These are phyloP conservation scores for Crotophaga sulcirostris DNA, from an alignment of 2,113 vertebrate genomes.

Conservation along the genomic window DNA sequence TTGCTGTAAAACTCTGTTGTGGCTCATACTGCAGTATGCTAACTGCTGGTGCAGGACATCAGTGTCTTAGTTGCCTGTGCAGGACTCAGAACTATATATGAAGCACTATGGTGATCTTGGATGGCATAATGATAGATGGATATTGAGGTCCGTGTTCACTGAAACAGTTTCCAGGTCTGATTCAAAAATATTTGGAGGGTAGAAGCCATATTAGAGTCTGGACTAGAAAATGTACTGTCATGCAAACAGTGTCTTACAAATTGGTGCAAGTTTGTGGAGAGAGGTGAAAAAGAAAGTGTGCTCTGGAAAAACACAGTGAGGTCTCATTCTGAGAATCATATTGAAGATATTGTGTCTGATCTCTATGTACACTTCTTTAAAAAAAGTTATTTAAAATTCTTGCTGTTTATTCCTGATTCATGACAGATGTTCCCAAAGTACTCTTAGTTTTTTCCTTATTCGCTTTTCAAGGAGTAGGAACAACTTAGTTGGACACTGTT, in stretches of 20 bases:
- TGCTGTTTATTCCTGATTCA: background rate
- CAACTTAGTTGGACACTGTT: background rate
- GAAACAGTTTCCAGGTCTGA: background rate
- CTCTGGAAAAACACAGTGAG: background rate
- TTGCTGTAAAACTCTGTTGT: background rate
- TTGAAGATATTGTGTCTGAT: background rate
- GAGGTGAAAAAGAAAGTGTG: background rate
- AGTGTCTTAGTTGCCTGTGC: background rate
- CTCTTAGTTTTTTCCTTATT: background rate
- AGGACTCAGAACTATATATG: background rate
- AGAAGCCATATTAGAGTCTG: background rate
- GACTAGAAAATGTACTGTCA: background rate
- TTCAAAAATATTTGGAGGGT: background rate
- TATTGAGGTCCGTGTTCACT: background rate
- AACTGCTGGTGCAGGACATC: too few relatives aligned
- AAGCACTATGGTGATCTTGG: background rate
- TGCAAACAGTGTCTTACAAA: background rate
- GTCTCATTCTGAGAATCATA: background rate
- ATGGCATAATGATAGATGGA: background rate
- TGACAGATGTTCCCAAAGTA: conserved; percentile 3
- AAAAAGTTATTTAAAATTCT: background rate
- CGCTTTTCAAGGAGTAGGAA: background rate
- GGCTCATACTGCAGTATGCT: accelerated
- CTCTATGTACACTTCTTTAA: background rate
- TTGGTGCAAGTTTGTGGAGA: background rate